Conservation (phyloP, 2,797 vertebrate species). For the Phoxinus dragarum region DNA sequence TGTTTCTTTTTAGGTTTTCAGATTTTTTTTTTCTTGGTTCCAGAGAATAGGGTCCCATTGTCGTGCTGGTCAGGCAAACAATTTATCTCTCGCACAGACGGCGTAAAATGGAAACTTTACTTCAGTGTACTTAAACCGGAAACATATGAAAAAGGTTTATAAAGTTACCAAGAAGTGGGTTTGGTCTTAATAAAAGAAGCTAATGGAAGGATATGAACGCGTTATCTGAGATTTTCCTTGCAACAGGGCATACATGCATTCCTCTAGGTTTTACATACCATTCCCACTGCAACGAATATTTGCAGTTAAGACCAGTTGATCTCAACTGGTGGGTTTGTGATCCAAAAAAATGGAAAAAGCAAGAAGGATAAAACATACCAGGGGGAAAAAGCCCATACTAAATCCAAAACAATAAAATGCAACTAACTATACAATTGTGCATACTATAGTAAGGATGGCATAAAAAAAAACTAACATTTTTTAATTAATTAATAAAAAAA, state of each 20-base stretch:
- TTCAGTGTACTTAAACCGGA: background rate
- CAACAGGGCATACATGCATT: constrained; percentile 50
- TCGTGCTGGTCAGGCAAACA: constrained; percentile 38
- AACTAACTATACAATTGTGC: background rate
- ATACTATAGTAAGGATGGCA: background rate
- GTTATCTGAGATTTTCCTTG: constrained; percentile 47
- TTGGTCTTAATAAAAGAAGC: constrained; percentile 52
- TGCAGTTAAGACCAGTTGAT: constrained; percentile 50
- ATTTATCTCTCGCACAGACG: constrained; percentile 22
- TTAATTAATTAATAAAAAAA: too few relatives aligned
- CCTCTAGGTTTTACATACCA: constrained; percentile 50
- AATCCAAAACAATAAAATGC: background rate
- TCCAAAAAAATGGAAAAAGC: background rate
- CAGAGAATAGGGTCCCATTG: constrained; percentile 46
- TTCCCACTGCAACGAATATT: constrained; percentile 31
- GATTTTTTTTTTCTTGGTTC: background rate
- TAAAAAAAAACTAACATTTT: background rate
- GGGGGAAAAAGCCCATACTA: background rate
- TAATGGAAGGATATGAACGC: constrained; percentile 40
- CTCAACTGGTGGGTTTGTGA: background rate
- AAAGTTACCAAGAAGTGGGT: constrained; percentile 10
- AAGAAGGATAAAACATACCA: background rate
- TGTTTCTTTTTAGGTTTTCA: constrained; percentile 19
- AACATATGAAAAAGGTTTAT: constrained; percentile 32
- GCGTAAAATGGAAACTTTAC: constrained; percentile 23